These are phyloP conservation scores for Nannoperca australis DNA, from an alignment of 2,797 vertebrate species.

Conservation along the genomic window DNA sequence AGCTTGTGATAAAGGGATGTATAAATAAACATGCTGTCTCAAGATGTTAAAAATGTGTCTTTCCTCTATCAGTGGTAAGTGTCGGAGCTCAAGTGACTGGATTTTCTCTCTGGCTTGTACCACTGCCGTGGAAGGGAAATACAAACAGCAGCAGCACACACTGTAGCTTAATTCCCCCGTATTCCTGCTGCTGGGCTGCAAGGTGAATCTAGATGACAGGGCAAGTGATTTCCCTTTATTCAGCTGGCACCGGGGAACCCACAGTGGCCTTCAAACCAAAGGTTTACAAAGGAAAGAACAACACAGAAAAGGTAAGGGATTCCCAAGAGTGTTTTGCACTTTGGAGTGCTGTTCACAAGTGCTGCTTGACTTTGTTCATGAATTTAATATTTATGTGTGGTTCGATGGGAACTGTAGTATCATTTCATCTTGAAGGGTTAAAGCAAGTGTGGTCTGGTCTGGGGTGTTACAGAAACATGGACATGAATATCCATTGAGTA, in stretches of 20 bases:
- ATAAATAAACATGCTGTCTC: slow-evolving; percentile 1
- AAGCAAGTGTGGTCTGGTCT: slow-evolving; percentile 36
- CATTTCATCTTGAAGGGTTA: slow-evolving; percentile 34
- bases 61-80: background rate
- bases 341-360: slow-evolving; percentile 44
- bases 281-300: slow-evolving; percentile 75
- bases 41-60: slow-evolving; percentile 10
- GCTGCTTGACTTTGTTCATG: slow-evolving; percentile 61
- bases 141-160: slow-evolving; percentile 9
- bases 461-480: slow-evolving; percentile 18
- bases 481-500: slow-evolving; percentile 20
- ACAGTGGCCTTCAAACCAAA: slow-evolving; percentile 74
- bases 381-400: slow-evolving; percentile 73
- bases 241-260: slow-evolving; percentile 62
- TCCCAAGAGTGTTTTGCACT: slow-evolving; percentile 57
- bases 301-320: slow-evolving; percentile 61
- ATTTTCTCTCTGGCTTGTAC: slow-evolving; percentile 26
- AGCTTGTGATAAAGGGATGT: background rate
- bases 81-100: background rate
- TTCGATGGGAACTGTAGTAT: slow-evolving; percentile 23
- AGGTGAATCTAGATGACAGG: slow-evolving; percentile 74
- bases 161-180: slow-evolving; percentile 1
- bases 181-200: slow-evolving; percentile 40
- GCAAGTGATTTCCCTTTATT: slow-evolving; percentile 71
- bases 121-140: slow-evolving; percentile 14